A percentile compares a stretch with the other conserved stretches of the same genome.
phyloP scores from a whole-genome alignment of 2,113 vertebrate genomes.

The Melanotaenia duboulayi region DNA sequence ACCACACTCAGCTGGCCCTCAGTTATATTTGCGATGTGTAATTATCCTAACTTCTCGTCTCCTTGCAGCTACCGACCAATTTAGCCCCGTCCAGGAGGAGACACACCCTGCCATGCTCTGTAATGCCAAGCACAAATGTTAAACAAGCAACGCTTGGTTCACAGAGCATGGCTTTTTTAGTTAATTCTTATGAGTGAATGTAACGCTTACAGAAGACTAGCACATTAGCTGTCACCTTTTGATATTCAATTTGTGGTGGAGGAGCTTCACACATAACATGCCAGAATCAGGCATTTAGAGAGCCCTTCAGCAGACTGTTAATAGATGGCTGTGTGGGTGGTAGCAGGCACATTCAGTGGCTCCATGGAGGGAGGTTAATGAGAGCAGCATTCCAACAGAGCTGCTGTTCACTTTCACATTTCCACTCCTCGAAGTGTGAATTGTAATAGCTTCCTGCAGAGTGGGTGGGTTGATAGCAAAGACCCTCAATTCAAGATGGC shows the following conservation, averaged over 20 bases:
- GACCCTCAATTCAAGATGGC: conserved; percentile 64
- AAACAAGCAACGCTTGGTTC: conserved; percentile 27
- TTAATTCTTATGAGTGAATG: background rate
- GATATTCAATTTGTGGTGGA: conserved; percentile 41
- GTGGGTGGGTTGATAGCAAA: conserved; percentile 72
- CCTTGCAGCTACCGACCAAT: conserved; percentile 58
- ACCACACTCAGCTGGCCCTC: conserved; percentile 54
- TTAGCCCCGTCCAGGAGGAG: conserved; percentile 63
- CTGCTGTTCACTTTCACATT: conserved; percentile 73
- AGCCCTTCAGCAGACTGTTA: conserved; percentile 69
- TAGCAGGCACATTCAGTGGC: conserved; percentile 67
- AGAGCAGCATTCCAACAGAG: conserved; percentile 64
- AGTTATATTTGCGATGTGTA: conserved; percentile 76
- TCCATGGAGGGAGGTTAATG: conserved; percentile 78
- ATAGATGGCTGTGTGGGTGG: conserved; percentile 75
- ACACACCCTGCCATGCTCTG: conserved; percentile 69
- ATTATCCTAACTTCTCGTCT: conserved; percentile 72
- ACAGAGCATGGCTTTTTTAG: conserved; percentile 1
- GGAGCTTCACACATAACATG: conserved; percentile 44
- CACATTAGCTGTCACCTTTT: conserved; percentile 59
- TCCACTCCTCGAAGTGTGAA: conserved; percentile 69
- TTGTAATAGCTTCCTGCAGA: conserved; percentile 74
- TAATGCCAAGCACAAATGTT: conserved; percentile 50
- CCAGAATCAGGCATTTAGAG: conserved; percentile 53
- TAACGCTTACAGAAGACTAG: conserved; percentile 35